A percentile compares a stretch with the other conserved stretches of the same genome.
Evolutionary conservation across 1,140 invertebrate species (phyloP).

Genomic region (fruit fly (Drosophila melanogaster)): DNA sequence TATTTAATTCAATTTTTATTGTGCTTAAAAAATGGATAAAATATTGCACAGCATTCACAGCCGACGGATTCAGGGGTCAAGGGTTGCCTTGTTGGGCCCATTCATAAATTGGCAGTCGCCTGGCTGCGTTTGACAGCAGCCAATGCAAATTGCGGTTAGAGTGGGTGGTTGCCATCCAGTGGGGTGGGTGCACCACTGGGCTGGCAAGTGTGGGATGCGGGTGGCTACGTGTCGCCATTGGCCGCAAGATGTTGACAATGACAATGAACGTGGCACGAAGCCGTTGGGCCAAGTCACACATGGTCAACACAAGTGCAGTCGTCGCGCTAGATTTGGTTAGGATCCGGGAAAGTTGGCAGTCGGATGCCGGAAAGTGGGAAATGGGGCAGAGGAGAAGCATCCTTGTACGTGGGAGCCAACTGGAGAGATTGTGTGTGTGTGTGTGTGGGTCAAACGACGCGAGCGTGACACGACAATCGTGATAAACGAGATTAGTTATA

Average conservation of each 20-base stretch:
- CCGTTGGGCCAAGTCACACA: slow-evolving; percentile 42
- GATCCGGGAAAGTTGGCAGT: no score
- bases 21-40: slow-evolving; percentile 78
- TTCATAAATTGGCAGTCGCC: slow-evolving; percentile 75
- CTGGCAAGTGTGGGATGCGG: background rate
- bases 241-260: slow-evolving; percentile 79
- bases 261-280: slow-evolving; percentile 70
- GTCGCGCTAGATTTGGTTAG: slow-evolving; percentile 8
- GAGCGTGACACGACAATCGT: slow-evolving; percentile 75
- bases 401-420: slow-evolving; percentile 21
- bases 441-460: slow-evolving; percentile 69
- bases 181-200: no score
- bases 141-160: slow-evolving; percentile 75
- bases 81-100: slow-evolving; percentile 34
- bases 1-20: slow-evolving; percentile 83
- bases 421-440: slow-evolving; percentile 21
- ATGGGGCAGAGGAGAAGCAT: slow-evolving; percentile 31
- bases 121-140: slow-evolving; percentile 72
- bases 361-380: background rate
- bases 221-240: slow-evolving; percentile 54
- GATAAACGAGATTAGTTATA: slow-evolving; percentile 68
- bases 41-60: slow-evolving; percentile 57
- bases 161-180: background rate
- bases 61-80: slow-evolving; percentile 45
- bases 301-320: slow-evolving; percentile 53